Evolutionary conservation across 2,888 invertebrate genomes (phyloP).

Genomic region (Limenitis camilla): DNA sequence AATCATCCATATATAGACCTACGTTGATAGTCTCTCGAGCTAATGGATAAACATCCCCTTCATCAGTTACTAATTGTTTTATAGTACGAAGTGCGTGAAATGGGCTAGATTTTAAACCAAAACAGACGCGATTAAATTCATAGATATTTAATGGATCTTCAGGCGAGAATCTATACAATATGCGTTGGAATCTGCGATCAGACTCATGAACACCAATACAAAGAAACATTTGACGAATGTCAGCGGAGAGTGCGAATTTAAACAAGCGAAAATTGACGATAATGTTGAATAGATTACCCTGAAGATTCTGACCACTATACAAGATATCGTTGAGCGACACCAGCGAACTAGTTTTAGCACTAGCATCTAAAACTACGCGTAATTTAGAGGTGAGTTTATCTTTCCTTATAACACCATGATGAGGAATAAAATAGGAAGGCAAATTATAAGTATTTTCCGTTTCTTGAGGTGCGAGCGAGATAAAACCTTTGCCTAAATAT

Average conservation of each 20-base stretch:
- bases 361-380: constrained; percentile 4
- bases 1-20: constrained; percentile 20
- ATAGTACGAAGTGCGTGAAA: constrained; percentile 15
- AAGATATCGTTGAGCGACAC: constrained; percentile 1
- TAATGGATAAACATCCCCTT: constrained; percentile 5
- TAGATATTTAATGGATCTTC: background rate
- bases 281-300: constrained; percentile 10
- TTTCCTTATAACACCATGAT: constrained; percentile 5
- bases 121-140: background rate
- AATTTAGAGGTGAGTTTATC: constrained; percentile 1
- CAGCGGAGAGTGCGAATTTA: constrained; percentile 6
- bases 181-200: constrained; percentile 12
- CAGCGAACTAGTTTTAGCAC: background rate
- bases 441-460: background rate
- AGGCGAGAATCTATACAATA: constrained; percentile 1
- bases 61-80: constrained; percentile 14
- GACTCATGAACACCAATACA: background rate
- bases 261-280: constrained; percentile 4
- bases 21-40: background rate
- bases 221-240: constrained; percentile 10
- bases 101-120: constrained; percentile 1
- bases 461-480: background rate
- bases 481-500: constrained; percentile 11
- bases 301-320: constrained; percentile 4
- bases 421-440: constrained; percentile 10